Evolutionary conservation across 53 echinoderm and acorn worm species (phyloP), one percentile per base, ranked within the genome.

Genomic region (Stichopus horrens): DNA sequence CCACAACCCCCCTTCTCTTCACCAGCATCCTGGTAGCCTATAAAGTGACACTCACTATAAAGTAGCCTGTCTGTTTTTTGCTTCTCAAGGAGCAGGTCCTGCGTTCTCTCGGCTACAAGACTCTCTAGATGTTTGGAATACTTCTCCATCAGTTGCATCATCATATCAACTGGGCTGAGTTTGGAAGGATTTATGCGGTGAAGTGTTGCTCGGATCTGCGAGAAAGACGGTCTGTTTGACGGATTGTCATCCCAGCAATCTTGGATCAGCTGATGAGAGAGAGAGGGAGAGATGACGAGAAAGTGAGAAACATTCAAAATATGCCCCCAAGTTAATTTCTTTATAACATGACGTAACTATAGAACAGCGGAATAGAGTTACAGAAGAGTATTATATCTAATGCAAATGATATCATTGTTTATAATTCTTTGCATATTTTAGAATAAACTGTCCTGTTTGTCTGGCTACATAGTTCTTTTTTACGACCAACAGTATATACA

Each of bases 131-230:
- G 98, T 59, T 94, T 93, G 67, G 98, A 98, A 88, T 98, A 98
- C 57, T 96, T 96, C 91, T 98, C 98, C 98, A 98, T 98, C 21
- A 98, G 90, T 75, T 95, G 95, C 98, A 98, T 98, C 98, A 98
- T 98, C 90, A 98, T 92, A 74, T 98, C 98, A 1, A 98, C 98
- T 7, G 98, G 98, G 73, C 98, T 98, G 79, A 92, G 91, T 88
- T 98, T 98, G 81, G 83, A 94, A 10, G 98, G 98, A 86, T 98
- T 98, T 84, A 98, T 98, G 57, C 92, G 92, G 88, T 98, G 94
- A 13, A 98, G 88, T 5, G 91, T 95, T 16, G 88, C 63, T 74
- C 95, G 94, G 54, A 98, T 92, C 68, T 94, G 94, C n/a, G 92
- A 93, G 86, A 98, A 98, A 55, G 93, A 55, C 7, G 98, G 98